Percentiles rank a stretch among this genome's conserved stretches.
phyloP scores from a whole-genome alignment of 2,113 vertebrate species.

The Varanus salvator region DNA sequence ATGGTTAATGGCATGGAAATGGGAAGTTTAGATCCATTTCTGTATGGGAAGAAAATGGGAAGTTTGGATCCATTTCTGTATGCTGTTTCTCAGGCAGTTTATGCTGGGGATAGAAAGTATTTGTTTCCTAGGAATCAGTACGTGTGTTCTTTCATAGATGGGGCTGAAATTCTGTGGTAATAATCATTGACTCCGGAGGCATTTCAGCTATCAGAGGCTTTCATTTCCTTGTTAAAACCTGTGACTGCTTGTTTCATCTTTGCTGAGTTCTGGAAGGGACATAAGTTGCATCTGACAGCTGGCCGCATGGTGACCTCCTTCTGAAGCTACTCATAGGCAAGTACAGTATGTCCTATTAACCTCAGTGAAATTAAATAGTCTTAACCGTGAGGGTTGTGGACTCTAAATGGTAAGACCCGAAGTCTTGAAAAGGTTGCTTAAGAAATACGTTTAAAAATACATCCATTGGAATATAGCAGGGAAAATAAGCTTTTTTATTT shows the following conservation, averaged over 20 bases:
- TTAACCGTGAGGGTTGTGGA: neutral
- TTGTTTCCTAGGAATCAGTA: constrained; percentile 9
- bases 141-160: neutral
- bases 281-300: neutral
- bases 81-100: neutral
- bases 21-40: no score
- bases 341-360: neutral
- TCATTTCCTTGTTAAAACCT: neutral
- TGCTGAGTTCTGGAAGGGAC: neutral
- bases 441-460: no score
- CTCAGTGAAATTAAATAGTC: neutral
- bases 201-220: neutral
- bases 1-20: neutral
- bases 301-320: neutral
- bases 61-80: neutral
- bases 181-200: neutral
- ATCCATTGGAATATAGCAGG: neutral
- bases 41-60: neutral
- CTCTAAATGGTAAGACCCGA: neutral
- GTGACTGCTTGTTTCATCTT: neutral
- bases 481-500: neutral
- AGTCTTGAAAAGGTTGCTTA: no score
- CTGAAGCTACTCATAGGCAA: neutral
- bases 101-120: neutral
- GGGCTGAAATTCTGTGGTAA: constrained; percentile 2